Percentiles rank a stretch among this genome's conserved stretches.
Evolutionary conservation across 2,113 vertebrate genomes (phyloP).

Genomic region (Rhea pennata): DNA sequence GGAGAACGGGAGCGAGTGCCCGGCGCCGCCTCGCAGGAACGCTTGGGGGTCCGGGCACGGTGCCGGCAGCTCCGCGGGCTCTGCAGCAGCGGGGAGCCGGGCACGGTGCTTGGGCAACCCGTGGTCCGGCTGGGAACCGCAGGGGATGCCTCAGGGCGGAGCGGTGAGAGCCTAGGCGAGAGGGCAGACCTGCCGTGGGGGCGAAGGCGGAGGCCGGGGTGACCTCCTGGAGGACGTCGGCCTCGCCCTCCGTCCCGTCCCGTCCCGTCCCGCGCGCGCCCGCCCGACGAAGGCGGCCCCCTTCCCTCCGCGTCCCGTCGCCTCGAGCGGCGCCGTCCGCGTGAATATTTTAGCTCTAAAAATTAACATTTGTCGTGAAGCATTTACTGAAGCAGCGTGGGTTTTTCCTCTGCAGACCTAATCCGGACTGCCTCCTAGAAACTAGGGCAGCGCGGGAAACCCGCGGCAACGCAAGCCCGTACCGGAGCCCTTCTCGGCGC

Average conservation of each 20-base stretch:
- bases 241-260: too few species aligned
- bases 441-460: not conserved
- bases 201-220: fast-evolving
- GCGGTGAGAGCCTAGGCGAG: not conserved
- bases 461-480: not conserved
- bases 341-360: constrained; percentile 52
- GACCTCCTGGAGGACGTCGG: too few species aligned
- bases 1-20: not conserved
- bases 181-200: not conserved
- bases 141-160: not conserved
- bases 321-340: too few species aligned
- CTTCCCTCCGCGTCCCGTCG: too few species aligned
- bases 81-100: not conserved
- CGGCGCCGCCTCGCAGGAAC: not conserved
- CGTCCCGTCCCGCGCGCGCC: too few species aligned
- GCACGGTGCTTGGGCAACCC: not conserved
- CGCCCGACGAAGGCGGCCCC: too few species aligned
- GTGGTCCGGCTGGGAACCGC: not conserved
- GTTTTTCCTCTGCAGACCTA: not conserved
- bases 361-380: constrained; percentile 47
- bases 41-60: not conserved
- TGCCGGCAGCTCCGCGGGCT: not conserved
- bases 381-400: not conserved
- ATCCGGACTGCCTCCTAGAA: not conserved
- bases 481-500: not conserved